Percentiles rank a stretch among this genome's conserved stretches.
phyloP scores from a whole-genome alignment of 2,888 invertebrate genomes.

The Chrysolina haemoptera region DNA sequence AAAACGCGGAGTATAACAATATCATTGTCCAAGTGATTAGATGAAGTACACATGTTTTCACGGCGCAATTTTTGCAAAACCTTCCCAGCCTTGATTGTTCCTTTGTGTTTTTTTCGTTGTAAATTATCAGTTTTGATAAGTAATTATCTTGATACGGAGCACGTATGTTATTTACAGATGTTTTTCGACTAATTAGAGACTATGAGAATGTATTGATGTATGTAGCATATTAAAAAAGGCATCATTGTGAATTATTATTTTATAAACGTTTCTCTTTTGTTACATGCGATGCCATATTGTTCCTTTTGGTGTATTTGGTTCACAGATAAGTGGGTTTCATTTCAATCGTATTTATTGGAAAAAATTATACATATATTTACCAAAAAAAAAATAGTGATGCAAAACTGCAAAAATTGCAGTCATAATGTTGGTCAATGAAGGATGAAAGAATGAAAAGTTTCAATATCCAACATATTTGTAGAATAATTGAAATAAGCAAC shows the following conservation, averaged over 20 bases:
- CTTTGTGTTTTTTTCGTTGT: slow-evolving; percentile 35
- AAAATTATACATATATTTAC: too few relatives aligned
- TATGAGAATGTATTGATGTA: slow-evolving; percentile 29
- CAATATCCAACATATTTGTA: too few relatives aligned
- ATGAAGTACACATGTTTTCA: slow-evolving; percentile 34
- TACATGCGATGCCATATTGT: too few relatives aligned
- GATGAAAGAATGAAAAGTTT: too few relatives aligned
- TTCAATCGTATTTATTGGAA: too few relatives aligned
- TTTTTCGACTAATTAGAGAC: slow-evolving; percentile 25
- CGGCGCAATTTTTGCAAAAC: slow-evolving; percentile 36
- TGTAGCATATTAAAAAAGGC: not conserved
- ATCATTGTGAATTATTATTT: not conserved
- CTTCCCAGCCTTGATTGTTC: slow-evolving; percentile 45
- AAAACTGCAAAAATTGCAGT: too few relatives aligned
- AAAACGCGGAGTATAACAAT: slow-evolving; percentile 10
- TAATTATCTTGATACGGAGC: slow-evolving; percentile 33
- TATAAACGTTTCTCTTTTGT: too few relatives aligned
- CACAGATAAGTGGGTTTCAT: too few relatives aligned
- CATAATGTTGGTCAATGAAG: too few relatives aligned
- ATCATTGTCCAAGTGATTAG: slow-evolving; percentile 35
- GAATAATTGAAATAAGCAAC: too few relatives aligned
- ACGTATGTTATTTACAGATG: slow-evolving; percentile 44
- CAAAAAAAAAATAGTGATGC: too few relatives aligned
- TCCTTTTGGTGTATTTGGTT: too few relatives aligned
- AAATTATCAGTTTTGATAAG: slow-evolving; percentile 41